phyloP scores from a whole-genome alignment of 1,140 invertebrate genomes.

The Halesus radiatus region DNA sequence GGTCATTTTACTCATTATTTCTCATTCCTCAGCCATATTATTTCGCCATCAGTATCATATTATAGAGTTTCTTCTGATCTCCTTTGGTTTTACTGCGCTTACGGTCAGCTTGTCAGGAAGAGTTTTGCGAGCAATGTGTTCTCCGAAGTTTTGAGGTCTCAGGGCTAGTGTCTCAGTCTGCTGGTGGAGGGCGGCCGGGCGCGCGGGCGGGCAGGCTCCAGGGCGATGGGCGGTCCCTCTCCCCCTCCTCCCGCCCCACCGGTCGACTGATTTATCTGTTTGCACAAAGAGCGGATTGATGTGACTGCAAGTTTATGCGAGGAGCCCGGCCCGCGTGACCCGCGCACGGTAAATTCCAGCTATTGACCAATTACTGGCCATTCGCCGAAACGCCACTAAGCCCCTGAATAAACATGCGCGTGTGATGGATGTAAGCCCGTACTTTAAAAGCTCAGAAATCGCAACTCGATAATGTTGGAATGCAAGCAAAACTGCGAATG shows the following conservation, averaged over 20 bases:
- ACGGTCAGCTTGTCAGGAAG: no score
- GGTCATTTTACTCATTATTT: no score
- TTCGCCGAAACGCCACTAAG: constrained; percentile 21
- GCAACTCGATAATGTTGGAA: no score
- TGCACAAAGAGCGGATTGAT: constrained; percentile 26
- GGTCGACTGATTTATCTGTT: constrained; percentile 28
- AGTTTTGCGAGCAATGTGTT: no score
- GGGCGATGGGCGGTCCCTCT: neutral
- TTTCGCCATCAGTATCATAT: no score
- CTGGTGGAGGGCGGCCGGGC: neutral
- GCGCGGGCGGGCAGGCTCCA: neutral
- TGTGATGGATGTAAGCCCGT: neutral
- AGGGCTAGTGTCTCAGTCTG: no score
- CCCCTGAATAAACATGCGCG: neutral
- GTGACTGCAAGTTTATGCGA: constrained; percentile 30
- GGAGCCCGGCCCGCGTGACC: neutral
- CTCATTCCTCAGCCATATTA: no score
- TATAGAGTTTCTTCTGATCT: no score
- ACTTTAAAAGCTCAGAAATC: no score
- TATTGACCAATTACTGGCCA: constrained; percentile 14
- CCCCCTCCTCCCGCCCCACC: constrained; percentile 5
- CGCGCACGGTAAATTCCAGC: constrained; percentile 21
- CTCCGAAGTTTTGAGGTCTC: no score
- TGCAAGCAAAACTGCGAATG: no score
- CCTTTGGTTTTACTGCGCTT: no score